A percentile compares a stretch with the other conserved stretches of the same genome.
These are phyloP conservation scores for Meloidogyne hapla DNA, from an alignment of 1,140 invertebrate genomes.

Conservation along the genomic window DNA sequence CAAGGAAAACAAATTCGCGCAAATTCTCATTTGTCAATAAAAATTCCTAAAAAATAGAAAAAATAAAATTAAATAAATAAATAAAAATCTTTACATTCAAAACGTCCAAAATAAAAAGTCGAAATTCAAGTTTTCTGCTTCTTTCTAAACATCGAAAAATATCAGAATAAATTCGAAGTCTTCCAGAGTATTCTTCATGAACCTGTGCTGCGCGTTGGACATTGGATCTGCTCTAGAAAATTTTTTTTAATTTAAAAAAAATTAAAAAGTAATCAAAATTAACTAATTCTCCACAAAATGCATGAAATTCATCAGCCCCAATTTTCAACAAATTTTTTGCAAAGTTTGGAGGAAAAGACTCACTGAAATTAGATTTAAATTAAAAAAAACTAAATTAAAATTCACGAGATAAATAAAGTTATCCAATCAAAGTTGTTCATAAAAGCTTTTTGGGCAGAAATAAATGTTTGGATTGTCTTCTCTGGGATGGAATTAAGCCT, in stretches of 20 bases:
- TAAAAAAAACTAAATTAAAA: neutral
- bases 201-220: neutral
- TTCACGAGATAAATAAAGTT: constrained; percentile 17
- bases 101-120: constrained; percentile 21
- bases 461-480: constrained; percentile 13
- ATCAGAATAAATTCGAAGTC: constrained; percentile 2
- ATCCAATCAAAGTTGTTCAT: constrained; percentile 21
- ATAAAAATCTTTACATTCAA: neutral
- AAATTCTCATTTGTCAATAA: constrained; percentile 1
- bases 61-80: neutral
- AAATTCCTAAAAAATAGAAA: constrained; percentile 13
- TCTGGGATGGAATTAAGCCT: constrained; percentile 17
- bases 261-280: neutral
- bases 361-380: constrained; percentile 21
- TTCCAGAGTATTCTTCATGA: constrained; percentile 21
- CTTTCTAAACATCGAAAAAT: constrained; percentile 20
- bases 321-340: constrained; percentile 5
- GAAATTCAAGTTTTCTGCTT: constrained; percentile 15
- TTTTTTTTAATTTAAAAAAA: neutral
- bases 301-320: constrained; percentile 19
- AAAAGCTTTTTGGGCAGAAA: constrained; percentile 12
- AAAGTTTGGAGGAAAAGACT: constrained; percentile 14
- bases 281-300: constrained; percentile 17
- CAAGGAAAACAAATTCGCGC: constrained; percentile 20
- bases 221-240: constrained; percentile 8